Evolutionary conservation across 2,888 invertebrate species (phyloP).

Genomic region (Metacarcinus magister): DNA sequence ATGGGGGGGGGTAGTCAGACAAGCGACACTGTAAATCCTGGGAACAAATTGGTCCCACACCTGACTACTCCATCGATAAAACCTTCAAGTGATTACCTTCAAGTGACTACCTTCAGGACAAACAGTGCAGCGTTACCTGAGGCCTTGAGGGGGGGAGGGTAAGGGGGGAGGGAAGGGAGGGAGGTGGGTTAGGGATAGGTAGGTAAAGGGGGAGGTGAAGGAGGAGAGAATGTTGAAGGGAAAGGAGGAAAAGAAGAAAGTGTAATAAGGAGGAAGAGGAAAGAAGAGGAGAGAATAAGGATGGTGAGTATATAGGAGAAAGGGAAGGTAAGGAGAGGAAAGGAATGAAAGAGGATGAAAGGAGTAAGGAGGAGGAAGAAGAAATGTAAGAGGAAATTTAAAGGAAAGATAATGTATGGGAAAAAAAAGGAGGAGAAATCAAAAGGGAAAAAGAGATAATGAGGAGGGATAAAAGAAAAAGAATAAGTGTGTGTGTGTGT

Average conservation of each 20-base stretch:
- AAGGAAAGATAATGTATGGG: not conserved
- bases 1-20: not conserved
- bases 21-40: not conserved
- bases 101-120: not conserved
- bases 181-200: not conserved
- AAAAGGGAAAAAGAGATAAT: not conserved
- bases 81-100: not conserved
- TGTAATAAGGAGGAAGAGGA: not conserved
- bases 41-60: not conserved
- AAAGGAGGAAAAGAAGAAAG: not conserved
- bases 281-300: not conserved
- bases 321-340: not conserved
- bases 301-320: not conserved
- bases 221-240: not conserved
- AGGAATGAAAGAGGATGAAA: not conserved
- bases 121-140: not conserved
- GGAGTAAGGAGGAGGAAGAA: not conserved
- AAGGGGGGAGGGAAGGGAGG: not conserved
- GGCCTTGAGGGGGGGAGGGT: not conserved
- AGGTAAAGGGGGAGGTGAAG: not conserved
- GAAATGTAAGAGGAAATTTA: not conserved
- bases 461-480: not conserved
- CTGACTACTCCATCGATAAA: not conserved
- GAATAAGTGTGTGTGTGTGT: not conserved
- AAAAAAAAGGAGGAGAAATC: not conserved